Percentiles rank a stretch among this genome's conserved stretches.
Evolutionary conservation across 2,888 invertebrate species (phyloP).

Genomic region (Mactromeris polynyma): DNA sequence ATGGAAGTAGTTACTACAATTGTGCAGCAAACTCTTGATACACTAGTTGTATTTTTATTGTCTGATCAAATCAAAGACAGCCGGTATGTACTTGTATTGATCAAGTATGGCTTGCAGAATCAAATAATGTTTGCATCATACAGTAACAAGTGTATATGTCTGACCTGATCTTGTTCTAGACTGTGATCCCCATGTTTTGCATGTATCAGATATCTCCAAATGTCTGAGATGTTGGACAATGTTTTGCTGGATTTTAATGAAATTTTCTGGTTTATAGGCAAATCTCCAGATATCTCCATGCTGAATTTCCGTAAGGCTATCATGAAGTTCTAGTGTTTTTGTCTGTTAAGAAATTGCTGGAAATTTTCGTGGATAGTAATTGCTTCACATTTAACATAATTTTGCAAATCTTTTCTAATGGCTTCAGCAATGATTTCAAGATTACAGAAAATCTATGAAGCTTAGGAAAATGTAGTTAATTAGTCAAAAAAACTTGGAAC

Average conservation of each 20-base stretch:
- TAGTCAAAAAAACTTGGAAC: neutral
- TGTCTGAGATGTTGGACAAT: neutral
- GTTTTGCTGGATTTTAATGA: slow-evolving; percentile 16
- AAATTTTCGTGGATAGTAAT: neutral
- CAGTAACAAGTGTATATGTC: neutral
- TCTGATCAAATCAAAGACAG: neutral
- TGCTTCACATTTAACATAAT: slow-evolving; percentile 1
- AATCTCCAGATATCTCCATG: neutral
- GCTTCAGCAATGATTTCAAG: neutral
- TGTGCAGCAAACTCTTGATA: no score
- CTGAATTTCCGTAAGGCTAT: neutral
- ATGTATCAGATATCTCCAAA: neutral
- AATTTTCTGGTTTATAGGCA: slow-evolving; percentile 7
- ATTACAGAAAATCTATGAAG: neutral
- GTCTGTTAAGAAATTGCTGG: slow-evolving; percentile 11
- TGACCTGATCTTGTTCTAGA: neutral
- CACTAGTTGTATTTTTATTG: neutral
- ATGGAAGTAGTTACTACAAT: no score
- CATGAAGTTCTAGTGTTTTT: neutral
- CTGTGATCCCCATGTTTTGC: neutral
- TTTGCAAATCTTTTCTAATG: neutral
- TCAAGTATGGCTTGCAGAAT: neutral
- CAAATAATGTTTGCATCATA: neutral
- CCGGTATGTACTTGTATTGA: neutral
- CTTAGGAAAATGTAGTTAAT: neutral